Base-by-base conservation (phyloP, 2,888 invertebrate species). In the Platypus cylindrus region DNA sequence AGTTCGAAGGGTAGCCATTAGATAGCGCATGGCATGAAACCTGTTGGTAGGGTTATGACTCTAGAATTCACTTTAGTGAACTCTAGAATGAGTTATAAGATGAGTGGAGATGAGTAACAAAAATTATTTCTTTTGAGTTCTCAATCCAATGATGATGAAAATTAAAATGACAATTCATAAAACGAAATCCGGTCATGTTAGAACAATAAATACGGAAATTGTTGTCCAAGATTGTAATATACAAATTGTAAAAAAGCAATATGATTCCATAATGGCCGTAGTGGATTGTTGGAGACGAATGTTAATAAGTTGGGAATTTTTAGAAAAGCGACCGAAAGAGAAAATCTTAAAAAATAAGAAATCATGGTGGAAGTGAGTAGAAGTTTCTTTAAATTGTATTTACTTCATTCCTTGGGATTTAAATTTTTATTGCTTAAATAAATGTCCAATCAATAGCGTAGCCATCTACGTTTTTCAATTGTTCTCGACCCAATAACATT, bases 111-210 rank as follows among this genome's bases (percentile, higher is more conserved):
- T n/a, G n/a, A n/a, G n/a, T n/a, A n/a, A n/a, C n/a, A n/a, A n/a
- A n/a, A n/a, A n/a, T n/a, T n/a, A n/a, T n/a, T n/a, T n/a, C 5
- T 23, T 63, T 65, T 24, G 61, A 85, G 85, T 84, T 45, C 53
- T 85, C 25, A 79, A 80, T 55, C 85, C 84, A 2, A 76, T 82
- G 45, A 75, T 80, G 0, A 73, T 78, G 37, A 82, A 83, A 56
- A 73, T 82, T 31, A 82, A 82, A 59, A 71, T 83, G 30, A 74
- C 82, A 24, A 73, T 83, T 47, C 79, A 75, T 34, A 60, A 55
- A 51, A 48, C 54, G 5, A 32, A 34, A n/a, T 46, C 45, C 13
- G 78, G 45, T 69, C 76, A 41, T 66, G 49, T 64, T 67, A 66
- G 68, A 0, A 68, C 75, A 34, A 70, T 75, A 11, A 71, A 75